These are phyloP conservation scores for Planococcus citri DNA, from an alignment of 1,140 invertebrate species.

Conservation along the genomic window DNA sequence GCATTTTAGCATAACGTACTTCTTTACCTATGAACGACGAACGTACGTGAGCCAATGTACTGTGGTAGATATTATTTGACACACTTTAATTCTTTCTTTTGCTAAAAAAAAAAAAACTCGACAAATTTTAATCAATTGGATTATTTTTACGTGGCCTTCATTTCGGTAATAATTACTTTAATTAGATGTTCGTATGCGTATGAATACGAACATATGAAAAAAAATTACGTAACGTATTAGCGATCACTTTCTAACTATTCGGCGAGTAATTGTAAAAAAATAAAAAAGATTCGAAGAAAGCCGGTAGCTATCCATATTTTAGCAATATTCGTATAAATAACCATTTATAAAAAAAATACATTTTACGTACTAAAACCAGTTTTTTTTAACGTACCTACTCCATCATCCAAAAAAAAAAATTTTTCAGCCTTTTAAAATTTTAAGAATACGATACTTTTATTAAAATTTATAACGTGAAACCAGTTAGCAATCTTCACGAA, in stretches of 20 bases:
- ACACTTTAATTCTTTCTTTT: not conserved
- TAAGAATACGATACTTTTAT: too few relatives aligned
- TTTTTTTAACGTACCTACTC: not conserved
- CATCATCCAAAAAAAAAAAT: too few relatives aligned
- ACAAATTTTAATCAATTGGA: not conserved
- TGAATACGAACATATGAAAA: too few relatives aligned
- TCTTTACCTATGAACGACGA: too few relatives aligned
- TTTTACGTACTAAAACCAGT: not conserved
- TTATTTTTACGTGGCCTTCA: not conserved
- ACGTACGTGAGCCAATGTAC: too few relatives aligned
- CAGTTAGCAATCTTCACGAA: too few relatives aligned
- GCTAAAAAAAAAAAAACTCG: not conserved
- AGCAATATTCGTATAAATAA: not conserved
- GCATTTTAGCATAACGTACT: not conserved
- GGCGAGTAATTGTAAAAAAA: not conserved
- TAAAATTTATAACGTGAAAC: too few relatives aligned
- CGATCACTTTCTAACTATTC: constrained; percentile 6
- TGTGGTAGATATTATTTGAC: not conserved
- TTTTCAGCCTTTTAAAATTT: too few relatives aligned
- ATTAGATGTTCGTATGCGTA: not conserved
- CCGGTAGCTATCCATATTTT: not conserved
- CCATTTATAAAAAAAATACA: too few relatives aligned
- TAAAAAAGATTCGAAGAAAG: not conserved
- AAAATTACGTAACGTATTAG: not conserved
- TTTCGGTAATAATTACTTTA: not conserved